These are phyloP conservation scores for Ophion slaviceki DNA, from an alignment of 2,888 invertebrate genomes.

Conservation along the genomic window DNA sequence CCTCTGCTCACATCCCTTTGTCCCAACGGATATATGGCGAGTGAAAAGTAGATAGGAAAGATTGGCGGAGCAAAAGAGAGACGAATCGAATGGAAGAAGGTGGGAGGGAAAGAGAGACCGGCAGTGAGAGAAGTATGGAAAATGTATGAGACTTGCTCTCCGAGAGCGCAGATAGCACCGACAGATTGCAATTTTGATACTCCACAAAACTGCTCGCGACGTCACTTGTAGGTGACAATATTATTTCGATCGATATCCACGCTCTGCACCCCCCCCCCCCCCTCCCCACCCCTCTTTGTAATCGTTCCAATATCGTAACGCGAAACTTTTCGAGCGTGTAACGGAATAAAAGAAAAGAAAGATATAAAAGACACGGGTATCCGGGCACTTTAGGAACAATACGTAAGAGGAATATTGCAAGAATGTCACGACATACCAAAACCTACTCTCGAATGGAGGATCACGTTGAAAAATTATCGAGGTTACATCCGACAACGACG, in stretches of 20 bases:
- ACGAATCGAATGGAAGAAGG: conserved; percentile 44
- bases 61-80: conserved; percentile 51
- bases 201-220: conserved; percentile 57
- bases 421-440: not conserved
- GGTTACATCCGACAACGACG: not conserved
- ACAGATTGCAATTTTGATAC: conserved; percentile 67
- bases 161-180: conserved; percentile 48
- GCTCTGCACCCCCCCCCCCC: conserved; percentile 4
- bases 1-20: conserved; percentile 47
- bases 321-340: conserved; percentile 34
- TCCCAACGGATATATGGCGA: conserved; percentile 57
- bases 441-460: conserved; percentile 7
- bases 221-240: conserved; percentile 65
- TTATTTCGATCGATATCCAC: conserved; percentile 50
- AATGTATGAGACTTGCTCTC: conserved; percentile 35
- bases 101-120: conserved; percentile 40
- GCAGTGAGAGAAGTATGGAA: conserved; percentile 38
- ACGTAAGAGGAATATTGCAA: conserved; percentile 29
- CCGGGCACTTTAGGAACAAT: conserved; percentile 32
- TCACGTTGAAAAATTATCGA: not conserved
- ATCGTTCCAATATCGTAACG: conserved; percentile 47
- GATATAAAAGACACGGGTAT: conserved; percentile 10
- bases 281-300: conserved; percentile 22
- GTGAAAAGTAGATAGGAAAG: conserved; percentile 59
- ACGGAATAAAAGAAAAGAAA: conserved; percentile 11